A percentile compares a stretch with the other conserved stretches of the same genome.
These are phyloP conservation scores for Harmothoe impar DNA, from an alignment of 2,888 invertebrate genomes.

Conservation along the genomic window DNA sequence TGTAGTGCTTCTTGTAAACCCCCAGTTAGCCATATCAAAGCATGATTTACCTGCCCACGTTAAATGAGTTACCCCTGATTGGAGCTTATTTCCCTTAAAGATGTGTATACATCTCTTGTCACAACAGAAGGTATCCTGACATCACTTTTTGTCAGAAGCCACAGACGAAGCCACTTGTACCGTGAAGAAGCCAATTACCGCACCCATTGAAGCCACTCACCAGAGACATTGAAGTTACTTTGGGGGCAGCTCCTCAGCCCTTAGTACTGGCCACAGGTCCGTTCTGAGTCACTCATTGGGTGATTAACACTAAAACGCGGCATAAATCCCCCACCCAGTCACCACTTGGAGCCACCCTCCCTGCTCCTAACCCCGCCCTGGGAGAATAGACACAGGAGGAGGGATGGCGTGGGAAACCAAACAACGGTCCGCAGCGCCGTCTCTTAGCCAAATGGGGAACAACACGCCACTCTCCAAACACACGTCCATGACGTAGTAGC, in stretches of 20 bases:
- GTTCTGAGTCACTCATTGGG: background rate
- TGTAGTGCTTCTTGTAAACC: too few relatives aligned
- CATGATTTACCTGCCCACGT: too few relatives aligned
- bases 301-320: constrained; percentile 4
- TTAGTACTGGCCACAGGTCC: too few relatives aligned
- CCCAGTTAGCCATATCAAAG: too few relatives aligned
- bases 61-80: too few relatives aligned
- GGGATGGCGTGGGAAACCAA: constrained; percentile 42
- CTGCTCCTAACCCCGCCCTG: background rate
- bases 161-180: background rate
- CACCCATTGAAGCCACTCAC: background rate
- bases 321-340: background rate
- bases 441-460: constrained; percentile 43
- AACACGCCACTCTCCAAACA: constrained; percentile 51
- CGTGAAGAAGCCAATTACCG: background rate
- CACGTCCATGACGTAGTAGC: background rate
- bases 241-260: background rate
- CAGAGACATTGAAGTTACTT: background rate
- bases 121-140: background rate
- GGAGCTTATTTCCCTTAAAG: too few relatives aligned
- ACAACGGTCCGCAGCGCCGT: background rate
- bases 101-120: too few relatives aligned
- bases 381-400: background rate
- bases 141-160: background rate
- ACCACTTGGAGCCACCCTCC: background rate